Conservation (phyloP, 2,797 vertebrate species). For the Anomalospiza imberbis region DNA sequence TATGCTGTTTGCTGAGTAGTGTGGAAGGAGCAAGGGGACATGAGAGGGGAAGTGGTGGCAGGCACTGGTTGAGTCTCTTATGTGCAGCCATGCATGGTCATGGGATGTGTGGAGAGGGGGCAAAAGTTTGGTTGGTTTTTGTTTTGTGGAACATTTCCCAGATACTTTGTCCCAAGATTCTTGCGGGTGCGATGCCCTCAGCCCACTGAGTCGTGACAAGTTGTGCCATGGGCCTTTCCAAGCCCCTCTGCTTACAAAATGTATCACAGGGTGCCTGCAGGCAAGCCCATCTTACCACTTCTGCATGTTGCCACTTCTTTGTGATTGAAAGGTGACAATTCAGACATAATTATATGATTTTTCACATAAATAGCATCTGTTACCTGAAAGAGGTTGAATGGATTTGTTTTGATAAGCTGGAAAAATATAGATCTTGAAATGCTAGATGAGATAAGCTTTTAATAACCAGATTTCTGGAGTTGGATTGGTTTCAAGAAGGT, state of each 20-base stretch:
- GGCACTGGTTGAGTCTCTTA: not conserved
- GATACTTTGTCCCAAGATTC: not conserved
- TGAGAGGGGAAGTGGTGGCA: not conserved
- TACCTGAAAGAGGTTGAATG: not conserved
- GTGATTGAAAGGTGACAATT: not conserved
- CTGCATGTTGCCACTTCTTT: not conserved
- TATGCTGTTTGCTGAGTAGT: not conserved
- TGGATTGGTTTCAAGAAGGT: not conserved
- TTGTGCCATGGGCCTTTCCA: not conserved
- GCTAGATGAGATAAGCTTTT: not conserved
- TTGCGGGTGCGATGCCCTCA: not conserved
- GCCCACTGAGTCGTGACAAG: not conserved
- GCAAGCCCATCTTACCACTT: not conserved
- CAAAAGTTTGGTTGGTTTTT: not conserved
- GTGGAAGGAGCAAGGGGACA: not conserved
- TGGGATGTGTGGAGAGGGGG: not conserved
- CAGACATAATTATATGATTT: not conserved
- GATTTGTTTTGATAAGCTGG: not conserved
- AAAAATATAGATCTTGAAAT: not conserved
- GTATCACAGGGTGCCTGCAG: not conserved
- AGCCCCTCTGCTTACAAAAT: not conserved
- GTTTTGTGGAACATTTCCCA: not conserved
- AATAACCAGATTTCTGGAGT: not conserved
- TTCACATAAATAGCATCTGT: not conserved
- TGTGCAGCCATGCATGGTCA: not conserved